These are phyloP conservation scores for Leptopilina boulardi DNA, from an alignment of 1,140 invertebrate species.

Conservation along the genomic window DNA sequence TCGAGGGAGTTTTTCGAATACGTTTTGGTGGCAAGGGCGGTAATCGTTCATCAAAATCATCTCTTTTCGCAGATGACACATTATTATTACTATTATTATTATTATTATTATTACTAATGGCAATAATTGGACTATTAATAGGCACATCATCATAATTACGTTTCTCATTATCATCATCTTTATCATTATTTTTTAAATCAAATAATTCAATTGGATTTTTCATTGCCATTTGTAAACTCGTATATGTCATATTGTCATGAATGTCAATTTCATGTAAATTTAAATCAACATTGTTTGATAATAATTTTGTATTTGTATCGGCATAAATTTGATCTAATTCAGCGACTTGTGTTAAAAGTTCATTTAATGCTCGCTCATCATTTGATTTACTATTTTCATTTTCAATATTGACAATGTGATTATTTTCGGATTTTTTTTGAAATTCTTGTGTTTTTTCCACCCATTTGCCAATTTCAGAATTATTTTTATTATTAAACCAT, in stretches of 20 bases:
- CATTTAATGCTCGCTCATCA: constrained; percentile 79
- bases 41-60: constrained; percentile 79
- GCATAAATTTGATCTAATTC: constrained; percentile 87
- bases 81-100: constrained; percentile 56
- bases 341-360: constrained; percentile 83
- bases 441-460: constrained; percentile 66
- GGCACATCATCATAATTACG: constrained; percentile 78
- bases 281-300: constrained; percentile 48
- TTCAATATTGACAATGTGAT: background rate
- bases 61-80: constrained; percentile 71
- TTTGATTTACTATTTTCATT: constrained; percentile 40
- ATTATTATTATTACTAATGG: constrained; percentile 52
- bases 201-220: constrained; percentile 85
- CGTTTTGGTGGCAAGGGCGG: constrained; percentile 88
- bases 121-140: constrained; percentile 35
- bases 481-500: constrained; percentile 73
- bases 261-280: constrained; percentile 75
- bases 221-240: constrained; percentile 89
- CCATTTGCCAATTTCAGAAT: constrained; percentile 69
- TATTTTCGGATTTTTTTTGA: constrained; percentile 49
- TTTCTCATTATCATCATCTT: constrained; percentile 58
- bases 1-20: constrained; percentile 80
- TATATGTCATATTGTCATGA: constrained; percentile 86
- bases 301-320: constrained; percentile 78
- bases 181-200: too few species aligned